Base-by-base conservation (phyloP, 1,140 invertebrate genomes). In the Zaprionus taronus region DNA sequence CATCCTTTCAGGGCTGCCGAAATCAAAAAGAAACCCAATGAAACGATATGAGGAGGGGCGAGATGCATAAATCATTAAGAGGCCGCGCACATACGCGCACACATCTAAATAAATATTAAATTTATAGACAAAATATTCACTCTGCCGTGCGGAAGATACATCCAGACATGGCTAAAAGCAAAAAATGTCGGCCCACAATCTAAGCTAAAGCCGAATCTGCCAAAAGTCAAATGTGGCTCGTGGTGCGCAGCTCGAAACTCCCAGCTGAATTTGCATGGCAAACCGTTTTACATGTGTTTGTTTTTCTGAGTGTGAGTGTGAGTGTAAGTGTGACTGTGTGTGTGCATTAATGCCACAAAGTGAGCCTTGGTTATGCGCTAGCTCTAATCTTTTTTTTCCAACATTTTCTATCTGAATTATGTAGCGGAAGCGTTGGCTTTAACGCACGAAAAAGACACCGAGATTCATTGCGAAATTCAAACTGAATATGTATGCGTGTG, bases 1-100 rank as follows among this genome's bases (percentile, higher is more conserved):
- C 96, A 75, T 97, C 96, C 74, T 97, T 97, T 96, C 51, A 97
- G 93, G 63, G 96, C 96, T 93, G 78, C 24, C n/a, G 31, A 57
- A 31, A 17, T 31, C 41, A 17, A 17, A 77, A 74, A 64, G 62
- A 47, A 47, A 47, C 41, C 2, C 68, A 56, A 68, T 28, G n/a
- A 69, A 73, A 34, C n/a, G 72, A 26, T 31, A 69, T 55, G 36
- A n/a, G 36, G 36, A 0, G 53, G 31, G 15, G 36, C 49, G 28
- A 9, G 26, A 24, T 15, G 70, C 79, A 82, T 79, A 72, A 76
- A 72, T 66, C 76, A 79, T 83, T 72, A 70, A 75, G 70, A 83
- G 61, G 49, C 69, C 38, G 76, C 44, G 38, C 36, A 55, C 62
- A 34, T 14, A 36, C 20, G 63, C 60, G 60, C 64, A 60, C 56